Percentiles rank a stretch among this genome's conserved stretches.
phyloP scores from a whole-genome alignment of 2,797 vertebrate genomes.

The Linurgus olivaceus region DNA sequence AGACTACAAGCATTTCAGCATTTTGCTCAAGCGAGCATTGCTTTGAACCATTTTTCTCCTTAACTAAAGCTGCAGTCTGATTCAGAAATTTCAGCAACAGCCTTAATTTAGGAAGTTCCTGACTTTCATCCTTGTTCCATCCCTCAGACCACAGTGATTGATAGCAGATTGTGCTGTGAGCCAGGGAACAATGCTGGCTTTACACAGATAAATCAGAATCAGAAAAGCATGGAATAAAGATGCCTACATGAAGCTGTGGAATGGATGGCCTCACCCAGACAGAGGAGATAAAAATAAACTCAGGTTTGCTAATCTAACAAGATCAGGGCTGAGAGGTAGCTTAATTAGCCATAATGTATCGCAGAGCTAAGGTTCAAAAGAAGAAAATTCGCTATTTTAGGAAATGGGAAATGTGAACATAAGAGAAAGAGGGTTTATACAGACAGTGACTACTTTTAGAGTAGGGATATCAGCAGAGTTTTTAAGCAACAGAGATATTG shows the following conservation, averaged over 20 bases:
- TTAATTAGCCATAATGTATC: background rate
- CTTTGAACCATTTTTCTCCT: background rate
- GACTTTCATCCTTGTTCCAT: background rate
- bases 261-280: background rate
- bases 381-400: background rate
- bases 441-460: background rate
- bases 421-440: background rate
- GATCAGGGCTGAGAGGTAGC: background rate
- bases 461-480: background rate
- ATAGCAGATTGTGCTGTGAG: background rate
- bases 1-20: fast-evolving
- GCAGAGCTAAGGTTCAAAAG: background rate
- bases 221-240: background rate
- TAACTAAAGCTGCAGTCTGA: background rate
- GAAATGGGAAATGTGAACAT: background rate
- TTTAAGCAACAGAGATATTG: background rate
- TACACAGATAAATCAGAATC: background rate
- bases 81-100: background rate
- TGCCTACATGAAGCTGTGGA: background rate
- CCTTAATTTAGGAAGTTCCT: background rate
- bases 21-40: background rate
- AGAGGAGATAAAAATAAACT: background rate
- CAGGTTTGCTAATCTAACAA: background rate
- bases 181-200: background rate
- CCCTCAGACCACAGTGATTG: background rate